Base-by-base conservation (phyloP, 2,113 vertebrate species). In the Dunckerocampus dactyliophorus region DNA sequence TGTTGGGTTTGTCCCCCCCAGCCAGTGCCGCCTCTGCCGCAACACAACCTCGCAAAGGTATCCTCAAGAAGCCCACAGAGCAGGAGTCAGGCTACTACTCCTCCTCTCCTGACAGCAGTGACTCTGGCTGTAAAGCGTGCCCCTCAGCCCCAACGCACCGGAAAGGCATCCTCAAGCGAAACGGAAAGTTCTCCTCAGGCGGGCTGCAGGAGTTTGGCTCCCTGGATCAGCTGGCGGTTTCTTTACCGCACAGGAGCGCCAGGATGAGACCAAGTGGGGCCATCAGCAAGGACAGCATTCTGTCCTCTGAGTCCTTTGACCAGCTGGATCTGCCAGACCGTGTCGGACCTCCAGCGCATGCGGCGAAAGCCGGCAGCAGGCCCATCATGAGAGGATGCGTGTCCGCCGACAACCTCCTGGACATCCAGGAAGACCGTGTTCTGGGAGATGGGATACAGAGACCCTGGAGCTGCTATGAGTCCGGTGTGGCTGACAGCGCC, bases 271-370 rank as follows among this genome's bases (percentile, higher is more conserved):
- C 93, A 0, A 84, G 83, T 0, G 89, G 89, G 0, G 93, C 94
- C 0, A 84, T 92, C 64, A 99, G 97, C 0, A 92, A 98, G 84
- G 95, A 98, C 81, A 98, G 96, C 85, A 98, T 98, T 74, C 90
- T 98, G 47, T 98, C 96, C 65, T 95, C 94, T 0, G 97, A 98
- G 80, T 98, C 96, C 62, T 99, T 99, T 0, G 97, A 98, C 47
- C 92, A 90, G 65, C 88, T 99, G 11, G 96, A 98, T 72, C 90
- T 98, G 46, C 95, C 97, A 0, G 80, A 92, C 24, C 81, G 81
- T 0, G 79, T 89, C 0, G 70, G 80, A 6, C 65, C 59, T 0
- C 66, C 75, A 0, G 17, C 54, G 1, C 74, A 58, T 3, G 22
- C 74, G 14, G 68, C 76, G 3, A 78, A 77, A 60, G 74, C 77